Evolutionary conservation across 2,888 invertebrate genomes (phyloP).

Genomic region (Drosophila incognita): DNA sequence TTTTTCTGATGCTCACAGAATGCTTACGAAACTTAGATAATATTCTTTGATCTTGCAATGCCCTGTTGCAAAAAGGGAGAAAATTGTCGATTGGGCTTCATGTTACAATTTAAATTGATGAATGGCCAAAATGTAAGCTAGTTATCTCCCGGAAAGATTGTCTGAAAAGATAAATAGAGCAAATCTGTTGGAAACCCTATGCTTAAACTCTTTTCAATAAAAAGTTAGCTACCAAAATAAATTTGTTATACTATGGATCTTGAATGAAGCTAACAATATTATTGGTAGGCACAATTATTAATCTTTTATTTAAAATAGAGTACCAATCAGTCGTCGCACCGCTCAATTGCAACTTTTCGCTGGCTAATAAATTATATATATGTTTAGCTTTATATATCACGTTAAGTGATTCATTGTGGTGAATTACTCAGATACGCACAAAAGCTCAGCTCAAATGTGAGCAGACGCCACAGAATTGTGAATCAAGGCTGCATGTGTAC

Average conservation of each 20-base stretch:
- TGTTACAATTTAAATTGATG: not conserved
- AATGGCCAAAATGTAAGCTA: not conserved
- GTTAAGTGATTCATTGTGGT: not conserved
- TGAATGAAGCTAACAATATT: not conserved
- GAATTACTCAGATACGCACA: constrained; percentile 13
- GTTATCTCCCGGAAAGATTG: no score
- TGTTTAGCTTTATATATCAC: not conserved
- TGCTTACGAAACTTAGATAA: not conserved
- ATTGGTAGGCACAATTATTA: not conserved
- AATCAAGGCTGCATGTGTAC: no score
- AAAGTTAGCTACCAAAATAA: not conserved
- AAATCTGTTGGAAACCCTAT: not conserved
- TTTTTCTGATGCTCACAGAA: not conserved
- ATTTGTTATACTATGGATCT: not conserved
- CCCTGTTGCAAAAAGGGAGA: not conserved
- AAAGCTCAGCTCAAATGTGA: not conserved
- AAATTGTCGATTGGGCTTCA: not conserved
- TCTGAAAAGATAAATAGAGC: no score
- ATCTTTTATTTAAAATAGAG: not conserved
- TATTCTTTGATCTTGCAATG: not conserved
- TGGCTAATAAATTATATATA: not conserved
- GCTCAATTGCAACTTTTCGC: not conserved
- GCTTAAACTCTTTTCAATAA: not conserved
- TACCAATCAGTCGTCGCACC: not conserved
- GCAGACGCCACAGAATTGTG: constrained; percentile 21